Base-by-base conservation (phyloP, 1,140 invertebrate genomes). In the Drosophila kikkawai region DNA sequence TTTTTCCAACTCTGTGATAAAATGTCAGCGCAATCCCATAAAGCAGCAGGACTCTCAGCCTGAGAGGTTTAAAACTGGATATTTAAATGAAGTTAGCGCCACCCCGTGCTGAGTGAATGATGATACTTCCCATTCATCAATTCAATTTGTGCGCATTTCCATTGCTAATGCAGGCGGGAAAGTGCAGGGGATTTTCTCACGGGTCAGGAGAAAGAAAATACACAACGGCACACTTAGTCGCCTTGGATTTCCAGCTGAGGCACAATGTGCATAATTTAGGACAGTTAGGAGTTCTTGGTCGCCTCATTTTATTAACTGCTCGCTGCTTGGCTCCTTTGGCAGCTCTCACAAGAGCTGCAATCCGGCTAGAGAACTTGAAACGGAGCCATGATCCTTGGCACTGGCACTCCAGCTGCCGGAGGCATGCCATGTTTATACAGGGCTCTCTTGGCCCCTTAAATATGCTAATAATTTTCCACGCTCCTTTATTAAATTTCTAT, bases 401-500 rank as follows among this genome's bases (percentile, higher is more conserved):
- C 19, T 15, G 51, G 34, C 36, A 26, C 51, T 56, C 36, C 19
- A 39, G 19, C 19, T 7, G 19, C 19, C 13, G 29, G 41, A 45
- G n/a, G 42, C 75, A 76, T 82, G 69, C 55, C 55, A 79, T 85
- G 82, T 80, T 67, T 50, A 45, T 79, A 53, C 64, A 37, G 37
- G 13, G 79, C 66, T 34, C 12, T 29, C 3, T 19, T 61, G 55
- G 74, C 67, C 66, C 66, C 70, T 71, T 84, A 73, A 88, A 88
- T 88, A 88, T 88, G 84, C 85, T 90, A 88, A 88, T 88, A 84
- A 87, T 90, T 90, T 59, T 60, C 77, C 63, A 66, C 69, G 77
- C 78, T 75, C 78, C 68, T 85, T 88, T 88, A 88, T 88, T 88
- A 88, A 88, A 88, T 88, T 88, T 85, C 85, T 81, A 85, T 79